Conservation (phyloP, 2,797 vertebrate species). For the Siniperca obscura region DNA sequence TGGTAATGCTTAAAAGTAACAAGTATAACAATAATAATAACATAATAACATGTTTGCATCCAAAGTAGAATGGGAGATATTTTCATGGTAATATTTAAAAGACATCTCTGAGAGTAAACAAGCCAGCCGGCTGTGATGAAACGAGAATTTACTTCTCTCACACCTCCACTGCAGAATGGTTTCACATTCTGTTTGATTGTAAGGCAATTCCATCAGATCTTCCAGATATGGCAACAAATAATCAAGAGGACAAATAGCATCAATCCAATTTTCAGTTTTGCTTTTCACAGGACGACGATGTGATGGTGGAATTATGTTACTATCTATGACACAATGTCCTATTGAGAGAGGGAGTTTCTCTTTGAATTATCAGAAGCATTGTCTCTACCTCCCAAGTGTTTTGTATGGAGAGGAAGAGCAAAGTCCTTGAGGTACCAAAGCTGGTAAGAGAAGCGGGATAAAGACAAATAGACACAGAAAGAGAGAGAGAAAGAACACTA, state of each 20-base stretch:
- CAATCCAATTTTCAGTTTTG: constrained; percentile 55
- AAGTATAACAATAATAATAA: background rate
- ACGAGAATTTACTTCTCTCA: constrained; percentile 51
- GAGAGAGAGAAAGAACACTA: background rate
- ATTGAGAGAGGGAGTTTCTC: constrained; percentile 1
- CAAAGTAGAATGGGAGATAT: constrained; percentile 8
- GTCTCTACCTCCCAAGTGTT: constrained; percentile 7
- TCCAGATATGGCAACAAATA: constrained; percentile 61
- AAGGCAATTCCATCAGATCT: constrained; percentile 49
- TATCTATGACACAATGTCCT: constrained; percentile 13
- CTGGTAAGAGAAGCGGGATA: constrained; percentile 1
- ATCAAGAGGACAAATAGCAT: constrained; percentile 60
- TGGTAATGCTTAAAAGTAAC: background rate
- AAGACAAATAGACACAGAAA: constrained; percentile 1
- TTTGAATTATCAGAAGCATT: constrained; percentile 19
- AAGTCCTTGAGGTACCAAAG: constrained; percentile 26
- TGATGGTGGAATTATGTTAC: constrained; percentile 37
- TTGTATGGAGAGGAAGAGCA: constrained; percentile 1
- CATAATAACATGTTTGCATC: constrained; percentile 26
- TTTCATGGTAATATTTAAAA: constrained; percentile 41
- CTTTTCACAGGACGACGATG: constrained; percentile 34
- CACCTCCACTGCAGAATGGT: constrained; percentile 22
- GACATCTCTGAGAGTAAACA: background rate
- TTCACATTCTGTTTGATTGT: constrained; percentile 48
- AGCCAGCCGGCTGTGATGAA: constrained; percentile 37